Evolutionary conservation across 2,113 vertebrate species (phyloP), one percentile per base, ranked within the genome.

Genomic region (Neoarius graeffei): DNA sequence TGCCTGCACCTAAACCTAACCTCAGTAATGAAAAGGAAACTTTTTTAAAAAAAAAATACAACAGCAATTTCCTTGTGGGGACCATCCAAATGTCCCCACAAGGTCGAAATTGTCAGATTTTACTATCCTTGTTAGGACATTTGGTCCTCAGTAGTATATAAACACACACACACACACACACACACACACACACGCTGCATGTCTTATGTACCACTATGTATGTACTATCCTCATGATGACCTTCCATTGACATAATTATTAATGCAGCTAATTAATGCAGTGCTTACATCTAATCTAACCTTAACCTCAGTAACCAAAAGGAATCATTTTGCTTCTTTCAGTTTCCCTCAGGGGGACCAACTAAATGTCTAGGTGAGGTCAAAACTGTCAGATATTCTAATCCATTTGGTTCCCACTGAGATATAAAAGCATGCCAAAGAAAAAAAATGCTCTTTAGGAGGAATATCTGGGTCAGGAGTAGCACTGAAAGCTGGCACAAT

Each of bases 351-450:
- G 42, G 30, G 4, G n/a, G 80, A 62, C 30, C 20, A 62, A 82
- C 20, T 82, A 82, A 62, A 13, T 82, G 17, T 42, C 20, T 42
- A 9, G 2, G 42, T 19, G 25, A 48, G 19, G 57, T 60, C 19
- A 62, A 7, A 62, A 60, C 57, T 82, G 30, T 81, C 56, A 81
- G 30, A 2, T 62, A 82, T 23, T 62, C 19, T 62, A 42, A 62
- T 81, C 14, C 25, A 27, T 56, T 79, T 54, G 23, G 52, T 79
- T 56, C 25, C 5, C 76, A 79, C 76, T 54, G 56, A 79, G 19
- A 81, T 10, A 59, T 56, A 30, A 81, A 59, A 35, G 54, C 50
- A 54, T 54, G 50, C 25, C 83, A 91, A 85, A 88, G 59, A 91
- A 85, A 88, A 85, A 88, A 42, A 88, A 48, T 42, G 48, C 17